Evolutionary conservation across 2,888 invertebrate species (phyloP).

Genomic region (Unio delphinus): DNA sequence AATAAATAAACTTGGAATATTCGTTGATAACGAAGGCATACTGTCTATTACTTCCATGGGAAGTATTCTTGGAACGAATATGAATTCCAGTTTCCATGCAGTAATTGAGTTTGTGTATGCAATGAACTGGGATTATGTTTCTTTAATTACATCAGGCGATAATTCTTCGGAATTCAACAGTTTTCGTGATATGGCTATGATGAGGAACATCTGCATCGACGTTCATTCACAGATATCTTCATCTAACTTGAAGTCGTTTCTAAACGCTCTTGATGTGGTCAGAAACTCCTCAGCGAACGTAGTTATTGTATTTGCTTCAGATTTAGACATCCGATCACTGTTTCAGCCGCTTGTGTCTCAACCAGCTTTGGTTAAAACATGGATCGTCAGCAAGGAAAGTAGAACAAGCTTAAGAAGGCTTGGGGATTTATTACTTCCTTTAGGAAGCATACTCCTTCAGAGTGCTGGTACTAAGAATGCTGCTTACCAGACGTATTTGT

Average conservation of each 20-base stretch:
- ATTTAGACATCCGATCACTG: slow-evolving; percentile 24
- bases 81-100: slow-evolving; percentile 15
- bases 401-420: slow-evolving; percentile 24
- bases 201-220: slow-evolving; percentile 39
- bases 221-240: slow-evolving; percentile 9
- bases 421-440: slow-evolving; percentile 23
- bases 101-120: slow-evolving; percentile 32
- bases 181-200: slow-evolving; percentile 25
- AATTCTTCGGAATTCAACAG: slow-evolving; percentile 10
- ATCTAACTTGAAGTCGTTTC: neutral
- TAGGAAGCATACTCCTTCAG: slow-evolving; percentile 32
- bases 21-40: slow-evolving; percentile 12
- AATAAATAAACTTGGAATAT: slow-evolving; percentile 21
- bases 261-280: slow-evolving; percentile 7
- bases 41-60: slow-evolving; percentile 8
- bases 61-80: neutral
- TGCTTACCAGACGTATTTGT: slow-evolving; percentile 23
- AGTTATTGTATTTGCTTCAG: slow-evolving; percentile 26
- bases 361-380: slow-evolving; percentile 22
- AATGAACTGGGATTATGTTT: slow-evolving; percentile 44
- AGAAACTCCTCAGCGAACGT: slow-evolving; percentile 12
- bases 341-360: slow-evolving; percentile 26
- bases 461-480: slow-evolving; percentile 26
- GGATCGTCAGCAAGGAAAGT: slow-evolving; percentile 32
- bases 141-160: slow-evolving; percentile 37